Evolutionary conservation across 2,113 vertebrate species (phyloP).

Genomic region (Syngnathus typhle): DNA sequence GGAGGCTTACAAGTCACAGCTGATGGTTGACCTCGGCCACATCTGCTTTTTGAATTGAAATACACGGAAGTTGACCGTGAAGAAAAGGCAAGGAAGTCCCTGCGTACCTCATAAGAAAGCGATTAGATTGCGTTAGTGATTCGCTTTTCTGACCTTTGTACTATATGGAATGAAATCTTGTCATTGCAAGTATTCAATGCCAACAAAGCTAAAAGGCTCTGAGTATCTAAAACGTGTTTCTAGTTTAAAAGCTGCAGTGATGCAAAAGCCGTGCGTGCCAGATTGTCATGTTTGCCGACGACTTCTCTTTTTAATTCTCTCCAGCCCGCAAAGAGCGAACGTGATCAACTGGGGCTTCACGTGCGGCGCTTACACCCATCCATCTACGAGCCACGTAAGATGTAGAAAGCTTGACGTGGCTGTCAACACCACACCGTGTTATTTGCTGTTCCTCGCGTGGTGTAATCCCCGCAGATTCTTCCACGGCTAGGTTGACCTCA

Average conservation of each 20-base stretch:
- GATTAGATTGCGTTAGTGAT: too few species aligned
- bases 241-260: neutral
- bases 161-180: too few species aligned
- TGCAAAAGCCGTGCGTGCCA: neutral
- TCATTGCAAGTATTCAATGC: neutral
- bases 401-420: conserved; percentile 37
- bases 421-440: conserved; percentile 46
- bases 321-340: conserved; percentile 19
- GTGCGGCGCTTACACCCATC: conserved; percentile 25
- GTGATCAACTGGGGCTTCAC: conserved; percentile 35
- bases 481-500: conserved; percentile 28
- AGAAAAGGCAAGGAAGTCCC: neutral
- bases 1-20: neutral
- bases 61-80: neutral
- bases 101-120: neutral
- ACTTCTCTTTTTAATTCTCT: conserved; percentile 27
- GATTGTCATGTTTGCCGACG: neutral
- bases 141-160: too few species aligned
- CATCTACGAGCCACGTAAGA: conserved; percentile 23
- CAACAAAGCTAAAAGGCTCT: neutral
- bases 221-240: neutral
- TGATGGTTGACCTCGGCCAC: neutral
- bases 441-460: conserved; percentile 38
- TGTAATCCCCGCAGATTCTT: conserved; percentile 50
- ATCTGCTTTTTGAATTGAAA: neutral